Evolutionary conservation across 2,888 invertebrate species (phyloP).

Genomic region (Nebria brevicollis): DNA sequence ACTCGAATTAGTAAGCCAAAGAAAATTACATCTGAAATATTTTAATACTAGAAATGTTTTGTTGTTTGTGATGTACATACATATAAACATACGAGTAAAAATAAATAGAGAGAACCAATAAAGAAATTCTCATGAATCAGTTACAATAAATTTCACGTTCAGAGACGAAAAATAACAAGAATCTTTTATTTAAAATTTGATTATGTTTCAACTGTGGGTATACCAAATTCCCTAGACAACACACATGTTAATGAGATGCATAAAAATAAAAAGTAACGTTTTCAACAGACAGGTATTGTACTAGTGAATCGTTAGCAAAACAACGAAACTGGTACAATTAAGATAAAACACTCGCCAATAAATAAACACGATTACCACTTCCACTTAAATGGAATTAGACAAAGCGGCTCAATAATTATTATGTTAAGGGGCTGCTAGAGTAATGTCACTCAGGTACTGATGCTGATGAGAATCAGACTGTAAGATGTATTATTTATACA

Average conservation of each 20-base stretch:
- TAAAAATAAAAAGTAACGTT: conserved; percentile 39
- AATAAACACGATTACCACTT: conserved; percentile 47
- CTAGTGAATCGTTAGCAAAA: conserved; percentile 32
- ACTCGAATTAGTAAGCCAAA: neutral
- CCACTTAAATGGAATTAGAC: conserved; percentile 47
- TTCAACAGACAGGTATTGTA: conserved; percentile 20
- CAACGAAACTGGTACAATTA: conserved; percentile 36
- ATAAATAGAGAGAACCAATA: too few species aligned
- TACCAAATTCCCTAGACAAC: conserved; percentile 29
- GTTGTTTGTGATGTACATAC: too few species aligned
- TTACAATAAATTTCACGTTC: too few species aligned
- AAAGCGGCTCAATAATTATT: conserved; percentile 40
- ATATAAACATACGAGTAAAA: too few species aligned
- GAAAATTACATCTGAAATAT: too few species aligned
- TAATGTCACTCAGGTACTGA: neutral
- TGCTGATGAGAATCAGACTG: too few species aligned
- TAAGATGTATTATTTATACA: too few species aligned
- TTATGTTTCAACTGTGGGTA: too few species aligned
- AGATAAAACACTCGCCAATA: conserved; percentile 45
- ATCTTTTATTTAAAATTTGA: too few species aligned
- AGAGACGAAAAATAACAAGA: too few species aligned
- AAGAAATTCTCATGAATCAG: too few species aligned
- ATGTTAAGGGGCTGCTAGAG: conserved; percentile 10
- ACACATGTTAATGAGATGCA: conserved; percentile 45
- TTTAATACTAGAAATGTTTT: too few species aligned